Base-by-base conservation (phyloP, 2,797 vertebrate genomes). In the Anguilla marmorata region DNA sequence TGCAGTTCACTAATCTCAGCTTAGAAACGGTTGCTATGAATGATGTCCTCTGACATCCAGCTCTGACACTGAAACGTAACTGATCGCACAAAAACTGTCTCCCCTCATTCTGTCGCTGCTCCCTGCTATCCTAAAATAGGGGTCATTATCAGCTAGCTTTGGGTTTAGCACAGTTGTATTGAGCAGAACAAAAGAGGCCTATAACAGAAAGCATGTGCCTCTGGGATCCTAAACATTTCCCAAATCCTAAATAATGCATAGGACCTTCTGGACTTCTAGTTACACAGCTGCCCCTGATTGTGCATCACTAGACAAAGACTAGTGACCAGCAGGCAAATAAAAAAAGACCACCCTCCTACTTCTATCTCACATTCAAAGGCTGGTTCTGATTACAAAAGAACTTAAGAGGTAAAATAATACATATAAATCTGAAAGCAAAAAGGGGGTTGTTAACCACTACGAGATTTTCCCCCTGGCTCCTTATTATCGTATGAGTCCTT, bases 201-300 rank as follows among this genome's bases (percentile, higher is more conserved):
- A 7, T 88, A 89, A 88, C 82, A 87, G 76, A 85, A 87, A 82
- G 58, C 52, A 82, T 50, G 48, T 19, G 80, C 30, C 74, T 85
- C 52, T 87, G 45, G 85, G 60, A 86, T 48, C 79, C 72, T 30
- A 58, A 87, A 74, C 45, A 90, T 88, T 85, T 56, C 45, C 60
- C 54, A 88, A 89, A 92, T 91, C 91, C 86, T 82, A 85, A 90
- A 91, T 91, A 90, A 87, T 86, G 76, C 82, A 88, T 88, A 85
- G 72, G 84, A 85, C 86, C 88, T 86, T 91, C 88, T 86, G 54
- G 84, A 86, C 84, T 86, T 89, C 72, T 83, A 90, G 86, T 90
- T 87, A 86, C 87, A 89, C 88, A 88, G 86, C 82, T 89, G 89
- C 86, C 89, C 48, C 58, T 85, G 90, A 89, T 88, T 56, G 72